Evolutionary conservation across 2,113 vertebrate species (phyloP).

Genomic region (Cepphus grylle): DNA sequence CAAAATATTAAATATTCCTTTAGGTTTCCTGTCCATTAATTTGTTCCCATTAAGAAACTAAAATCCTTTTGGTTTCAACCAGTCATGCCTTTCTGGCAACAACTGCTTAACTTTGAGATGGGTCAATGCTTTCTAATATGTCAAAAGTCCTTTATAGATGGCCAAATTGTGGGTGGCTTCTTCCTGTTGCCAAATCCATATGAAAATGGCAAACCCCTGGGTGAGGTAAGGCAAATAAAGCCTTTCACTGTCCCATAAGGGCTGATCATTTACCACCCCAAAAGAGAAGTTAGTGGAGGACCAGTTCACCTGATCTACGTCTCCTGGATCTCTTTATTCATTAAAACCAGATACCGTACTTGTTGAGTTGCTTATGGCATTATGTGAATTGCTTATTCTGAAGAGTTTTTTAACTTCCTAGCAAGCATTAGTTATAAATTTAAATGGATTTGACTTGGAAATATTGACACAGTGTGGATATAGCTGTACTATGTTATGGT

Average conservation of each 20-base stretch:
- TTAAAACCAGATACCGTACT: neutral
- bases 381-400: neutral
- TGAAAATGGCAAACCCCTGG: neutral
- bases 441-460: neutral
- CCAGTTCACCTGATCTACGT: neutral
- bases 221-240: neutral
- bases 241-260: neutral
- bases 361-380: neutral
- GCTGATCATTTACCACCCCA: neutral
- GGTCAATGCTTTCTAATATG: neutral
- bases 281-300: neutral
- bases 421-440: neutral
- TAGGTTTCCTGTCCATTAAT: neutral
- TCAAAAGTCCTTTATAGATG: neutral
- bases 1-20: neutral
- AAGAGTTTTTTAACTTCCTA: neutral
- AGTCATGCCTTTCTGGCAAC: neutral
- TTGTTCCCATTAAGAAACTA: neutral
- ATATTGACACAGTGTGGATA: neutral
- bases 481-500: neutral
- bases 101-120: neutral
- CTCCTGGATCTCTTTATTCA: neutral
- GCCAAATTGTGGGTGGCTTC: neutral
- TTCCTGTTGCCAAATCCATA: neutral
- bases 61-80: neutral